These are phyloP conservation scores for Pararge aegeria DNA, from an alignment of 1,140 invertebrate genomes.

Conservation along the genomic window DNA sequence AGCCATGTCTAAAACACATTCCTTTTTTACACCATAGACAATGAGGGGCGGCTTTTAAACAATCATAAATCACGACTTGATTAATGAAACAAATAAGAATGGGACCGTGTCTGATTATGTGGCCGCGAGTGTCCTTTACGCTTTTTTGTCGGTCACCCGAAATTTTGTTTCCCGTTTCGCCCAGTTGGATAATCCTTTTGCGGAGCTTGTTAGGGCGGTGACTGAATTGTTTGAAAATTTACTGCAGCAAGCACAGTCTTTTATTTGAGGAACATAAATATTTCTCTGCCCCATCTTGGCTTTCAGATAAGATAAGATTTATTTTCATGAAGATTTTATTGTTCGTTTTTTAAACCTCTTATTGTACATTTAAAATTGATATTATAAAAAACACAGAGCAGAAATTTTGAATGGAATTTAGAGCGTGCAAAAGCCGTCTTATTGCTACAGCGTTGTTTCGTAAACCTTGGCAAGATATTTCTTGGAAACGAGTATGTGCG, in stretches of 20 bases:
- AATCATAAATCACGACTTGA: slow-evolving; percentile 61
- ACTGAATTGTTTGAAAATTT: background rate
- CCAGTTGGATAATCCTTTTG: background rate
- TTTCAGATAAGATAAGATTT: background rate
- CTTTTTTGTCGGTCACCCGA: background rate
- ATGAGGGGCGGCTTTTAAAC: slow-evolving; percentile 43
- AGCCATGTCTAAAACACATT: slow-evolving; percentile 38
- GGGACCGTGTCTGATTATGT: slow-evolving; percentile 30
- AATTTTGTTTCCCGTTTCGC: slow-evolving; percentile 2
- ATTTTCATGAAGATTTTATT: too few relatives aligned
- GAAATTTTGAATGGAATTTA: too few relatives aligned
- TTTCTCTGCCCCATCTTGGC: background rate
- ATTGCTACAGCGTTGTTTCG: too few relatives aligned
- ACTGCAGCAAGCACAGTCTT: background rate
- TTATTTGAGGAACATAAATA: background rate
- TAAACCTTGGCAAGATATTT: too few relatives aligned
- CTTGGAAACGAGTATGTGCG: too few relatives aligned
- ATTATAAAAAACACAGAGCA: too few relatives aligned
- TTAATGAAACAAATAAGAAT: slow-evolving; percentile 52
- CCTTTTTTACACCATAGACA: slow-evolving; percentile 41
- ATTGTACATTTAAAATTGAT: too few relatives aligned
- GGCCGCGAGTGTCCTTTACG: slow-evolving; percentile 16
- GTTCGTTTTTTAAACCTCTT: too few relatives aligned
- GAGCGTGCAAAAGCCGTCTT: too few relatives aligned
- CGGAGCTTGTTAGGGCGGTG: background rate